Conservation (phyloP, 2,888 invertebrate genomes). For the Rotaria magnacalcarata region DNA sequence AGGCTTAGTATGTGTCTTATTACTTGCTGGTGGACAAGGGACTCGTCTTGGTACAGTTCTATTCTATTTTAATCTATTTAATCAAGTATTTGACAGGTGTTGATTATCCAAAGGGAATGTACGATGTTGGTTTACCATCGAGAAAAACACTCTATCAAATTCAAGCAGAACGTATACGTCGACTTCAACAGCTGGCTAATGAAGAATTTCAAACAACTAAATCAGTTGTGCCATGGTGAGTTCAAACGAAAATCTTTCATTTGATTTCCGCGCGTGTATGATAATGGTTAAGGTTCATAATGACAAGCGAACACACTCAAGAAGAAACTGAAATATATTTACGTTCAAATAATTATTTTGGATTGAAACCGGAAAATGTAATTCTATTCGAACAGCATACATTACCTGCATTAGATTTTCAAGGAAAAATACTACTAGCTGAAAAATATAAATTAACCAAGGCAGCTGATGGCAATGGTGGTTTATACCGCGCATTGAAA, state of each 20-base stretch:
- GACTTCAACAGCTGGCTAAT: conserved; percentile 73
- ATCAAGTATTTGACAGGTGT: conserved; percentile 66
- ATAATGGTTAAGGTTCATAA: conserved; percentile 71
- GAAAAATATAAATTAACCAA: conserved; percentile 72
- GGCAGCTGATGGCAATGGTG: conserved; percentile 73
- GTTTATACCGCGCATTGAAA: conserved; percentile 64
- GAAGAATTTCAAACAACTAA: not conserved
- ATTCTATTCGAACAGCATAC: conserved; percentile 84
- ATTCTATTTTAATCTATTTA: not conserved
- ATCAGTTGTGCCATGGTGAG: not conserved
- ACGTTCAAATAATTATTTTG: conserved; percentile 75
- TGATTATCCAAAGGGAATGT: conserved; percentile 93
- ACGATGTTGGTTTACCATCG: conserved; percentile 81
- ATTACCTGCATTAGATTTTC: conserved; percentile 84
- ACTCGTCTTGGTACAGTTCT: conserved; percentile 68
- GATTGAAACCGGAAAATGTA: conserved; percentile 74
- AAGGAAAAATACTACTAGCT: conserved; percentile 85
- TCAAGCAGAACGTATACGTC: conserved; percentile 84
- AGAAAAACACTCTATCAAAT: conserved; percentile 83
- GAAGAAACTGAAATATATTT: conserved; percentile 77
- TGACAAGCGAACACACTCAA: conserved; percentile 93
- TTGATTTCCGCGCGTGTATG: too few species aligned
- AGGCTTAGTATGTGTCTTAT: conserved; percentile 70
- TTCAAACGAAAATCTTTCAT: not conserved
- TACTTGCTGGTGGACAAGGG: conserved; percentile 95